Evolutionary conservation across 1,140 invertebrate genomes (phyloP), one percentile per base, ranked within the genome.

Genomic region (Drosophila subpulchrella): DNA sequence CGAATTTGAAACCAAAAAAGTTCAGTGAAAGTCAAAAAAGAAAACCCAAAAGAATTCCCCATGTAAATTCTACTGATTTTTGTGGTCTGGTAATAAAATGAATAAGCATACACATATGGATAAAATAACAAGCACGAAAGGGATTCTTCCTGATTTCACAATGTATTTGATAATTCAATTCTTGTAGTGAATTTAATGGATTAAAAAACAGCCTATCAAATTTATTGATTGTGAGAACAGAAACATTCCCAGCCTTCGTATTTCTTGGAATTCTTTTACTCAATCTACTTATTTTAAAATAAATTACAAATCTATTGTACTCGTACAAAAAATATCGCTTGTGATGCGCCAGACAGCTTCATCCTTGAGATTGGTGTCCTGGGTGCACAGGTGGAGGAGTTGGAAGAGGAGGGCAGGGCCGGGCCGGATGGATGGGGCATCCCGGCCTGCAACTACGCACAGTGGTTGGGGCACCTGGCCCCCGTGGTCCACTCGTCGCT

Each of bases 401-500:
- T 38, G 67, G 44, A 57, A 32, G 54, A 53, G 24, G 42, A 13
- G 51, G 56, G 15, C n/a, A 44, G 12, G 47, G 32, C 13, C 17
- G 13, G 17, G 32, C 8, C 32, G 32, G 4, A 4, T n/a, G 24
- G 12, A 42, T 30, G 62, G 59, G 44, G 24, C 4, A 36, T 6
- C 13, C 20, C 32, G 3, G 50, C n/a, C 6, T 6, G 13, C 30
- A 24, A 70, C 84, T 88, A 91, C 80, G 89, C 72, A 73, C 91
- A 92, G n/a, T 13, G 67, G 53, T 91, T 91, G 47, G 12, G 68
- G 60, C 91, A 92, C 44, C 77, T 81, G 32, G 17, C 57, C 15
- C 42, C 50, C 20, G 80, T 89, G 41, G 72, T 67, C 90, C 90
- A 92, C 90, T 97, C 96, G 92, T 97, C 96, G 41, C 96, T 96